phyloP scores from a whole-genome alignment of 1,140 invertebrate species.

The Drosophila burlai region DNA sequence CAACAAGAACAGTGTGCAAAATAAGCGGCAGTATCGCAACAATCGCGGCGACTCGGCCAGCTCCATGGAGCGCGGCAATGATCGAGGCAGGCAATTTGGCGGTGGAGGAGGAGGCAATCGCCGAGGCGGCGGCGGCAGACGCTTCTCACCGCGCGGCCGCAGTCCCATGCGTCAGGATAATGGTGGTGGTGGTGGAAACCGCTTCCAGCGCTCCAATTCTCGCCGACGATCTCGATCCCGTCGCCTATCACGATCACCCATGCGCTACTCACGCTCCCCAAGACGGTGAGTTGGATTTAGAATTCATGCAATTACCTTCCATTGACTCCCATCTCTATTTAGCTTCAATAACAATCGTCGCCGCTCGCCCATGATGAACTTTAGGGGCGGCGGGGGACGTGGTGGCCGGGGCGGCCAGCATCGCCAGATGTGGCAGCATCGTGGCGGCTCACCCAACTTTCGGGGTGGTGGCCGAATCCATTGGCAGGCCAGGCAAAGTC shows the following conservation, averaged over 20 bases:
- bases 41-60: slow-evolving; percentile 92
- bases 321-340: background rate
- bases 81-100: slow-evolving; percentile 64
- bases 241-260: slow-evolving; percentile 75
- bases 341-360: slow-evolving; percentile 81
- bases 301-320: rapidly evolving
- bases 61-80: slow-evolving; percentile 80
- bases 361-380: slow-evolving; percentile 74
- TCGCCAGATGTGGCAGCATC: slow-evolving; percentile 60
- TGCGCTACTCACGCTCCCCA: slow-evolving; percentile 79
- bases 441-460: slow-evolving; percentile 55
- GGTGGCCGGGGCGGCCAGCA: slow-evolving; percentile 53
- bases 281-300: slow-evolving; percentile 59
- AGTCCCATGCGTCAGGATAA: slow-evolving; percentile 75
- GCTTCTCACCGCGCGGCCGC: slow-evolving; percentile 73
- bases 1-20: slow-evolving; percentile 92
- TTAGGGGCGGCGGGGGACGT: slow-evolving; percentile 65
- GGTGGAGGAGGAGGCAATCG: slow-evolving; percentile 41
- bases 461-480: slow-evolving; percentile 65
- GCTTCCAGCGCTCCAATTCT: slow-evolving; percentile 79
- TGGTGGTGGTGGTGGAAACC: slow-evolving; percentile 64
- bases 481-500: slow-evolving; percentile 72
- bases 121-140: slow-evolving; percentile 61
- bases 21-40: slow-evolving; percentile 94
- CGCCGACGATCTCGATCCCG: slow-evolving; percentile 79